Base-by-base conservation (phyloP, 2,113 vertebrate species). In the Callocephalon fimbriatum region DNA sequence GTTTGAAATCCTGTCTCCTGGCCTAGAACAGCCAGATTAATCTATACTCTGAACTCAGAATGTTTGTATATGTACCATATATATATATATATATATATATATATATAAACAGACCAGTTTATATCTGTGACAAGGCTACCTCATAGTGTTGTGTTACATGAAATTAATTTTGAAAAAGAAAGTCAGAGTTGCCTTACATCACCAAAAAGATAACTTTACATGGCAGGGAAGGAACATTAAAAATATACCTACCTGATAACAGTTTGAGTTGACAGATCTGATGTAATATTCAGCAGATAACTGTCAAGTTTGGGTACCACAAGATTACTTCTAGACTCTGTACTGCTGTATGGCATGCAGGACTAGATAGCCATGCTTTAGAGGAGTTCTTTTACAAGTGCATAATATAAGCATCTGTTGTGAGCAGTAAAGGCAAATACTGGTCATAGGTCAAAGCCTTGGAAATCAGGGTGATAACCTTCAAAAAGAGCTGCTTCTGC, bases 381-480 rank as follows among this genome's bases (percentile, higher is more conserved):
- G 53, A 84, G 21, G 19, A 82, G 40, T 72, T 76, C 4, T 95
- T 86, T 67, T 81, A 12, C 18, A 40, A 53, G 20, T 35, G 22
- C 0, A 10, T 75, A 47, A 29, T 80, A 7, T 29, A 59, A 81
- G 38, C 31, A 67, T 53, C 59, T 17, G 77, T 86, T 88, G 58
- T 83, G 45, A 74, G n/a, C 50, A 67, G 21, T 80, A 86, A 85
- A 86, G 38, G 44, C 31, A 72, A 65, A 50, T 44, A 48, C 9
- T 68, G 29, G 51, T 37, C 45, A 47, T 68, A 93, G 73, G 85
- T 89, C 73, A 94, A 79, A 93, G 47, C 35, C 62, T 85, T 56
- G 77, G 76, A 85, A 95, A 91, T 91, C 79, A 85, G 88, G 62
- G 85, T 71, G 51, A 70, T 83, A 93, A 77, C 66, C 56, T 82